Percentiles rank a stretch among this genome's conserved stretches.
Conservation (phyloP, 2,888 invertebrate species). For the Drosophila ustulata region DNA sequence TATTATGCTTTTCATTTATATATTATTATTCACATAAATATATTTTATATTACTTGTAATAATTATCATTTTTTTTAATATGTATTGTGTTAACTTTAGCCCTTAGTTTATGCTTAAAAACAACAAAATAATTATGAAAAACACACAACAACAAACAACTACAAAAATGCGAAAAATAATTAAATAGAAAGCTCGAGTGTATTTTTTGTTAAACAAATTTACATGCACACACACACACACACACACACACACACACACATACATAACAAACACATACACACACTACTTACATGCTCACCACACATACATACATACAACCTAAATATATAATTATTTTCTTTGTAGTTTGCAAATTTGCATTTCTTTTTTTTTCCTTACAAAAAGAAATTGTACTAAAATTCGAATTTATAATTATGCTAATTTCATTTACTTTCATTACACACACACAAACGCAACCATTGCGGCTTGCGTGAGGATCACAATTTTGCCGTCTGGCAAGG, state of each 20-base stretch:
- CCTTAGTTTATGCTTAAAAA: conserved; percentile 59
- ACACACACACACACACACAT: conserved; percentile 41
- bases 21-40: conserved; percentile 56
- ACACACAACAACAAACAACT: conserved; percentile 16
- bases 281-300: conserved; percentile 31
- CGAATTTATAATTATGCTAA: conserved; percentile 59
- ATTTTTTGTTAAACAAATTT: conserved; percentile 78
- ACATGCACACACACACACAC: conserved; percentile 53
- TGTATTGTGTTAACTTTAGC: conserved; percentile 67
- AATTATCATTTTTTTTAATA: conserved; percentile 59
- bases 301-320: conserved; percentile 30
- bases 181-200: conserved; percentile 59
- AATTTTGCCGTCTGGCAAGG: background rate
- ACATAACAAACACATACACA: conserved; percentile 33
- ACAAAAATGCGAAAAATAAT: conserved; percentile 33
- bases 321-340: conserved; percentile 42
- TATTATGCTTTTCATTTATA: conserved; percentile 56
- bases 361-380: conserved; percentile 37
- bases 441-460: background rate
- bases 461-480: background rate
- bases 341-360: conserved; percentile 42
- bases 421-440: conserved; percentile 39
- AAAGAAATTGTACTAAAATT: conserved; percentile 42
- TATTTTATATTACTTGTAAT: conserved; percentile 53
- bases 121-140: conserved; percentile 26